Percentiles rank a stretch among this genome's conserved stretches.
These are phyloP conservation scores for Pseudochirops cupreus DNA, from an alignment of 2,797 vertebrate genomes.

Conservation along the genomic window DNA sequence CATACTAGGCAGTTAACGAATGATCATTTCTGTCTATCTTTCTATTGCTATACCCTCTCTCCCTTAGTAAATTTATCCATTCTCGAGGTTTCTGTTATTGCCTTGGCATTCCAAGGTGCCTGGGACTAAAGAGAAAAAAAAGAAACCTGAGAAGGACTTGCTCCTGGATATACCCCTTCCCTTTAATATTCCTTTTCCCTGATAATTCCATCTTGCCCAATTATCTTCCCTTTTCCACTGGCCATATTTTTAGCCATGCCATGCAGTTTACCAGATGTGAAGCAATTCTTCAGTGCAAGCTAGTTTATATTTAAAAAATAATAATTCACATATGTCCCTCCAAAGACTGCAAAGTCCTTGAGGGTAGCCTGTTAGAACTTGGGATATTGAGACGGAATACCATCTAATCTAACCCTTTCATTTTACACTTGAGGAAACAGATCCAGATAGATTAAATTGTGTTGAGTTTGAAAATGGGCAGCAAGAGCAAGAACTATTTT, in stretches of 20 bases:
- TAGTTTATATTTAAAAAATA: background rate
- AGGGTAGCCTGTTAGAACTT: background rate
- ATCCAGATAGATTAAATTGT: too few relatives aligned
- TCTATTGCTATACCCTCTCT: background rate
- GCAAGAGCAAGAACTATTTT: too few relatives aligned
- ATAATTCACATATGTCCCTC: background rate
- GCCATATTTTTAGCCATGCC: background rate
- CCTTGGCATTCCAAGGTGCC: background rate
- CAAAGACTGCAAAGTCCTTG: background rate
- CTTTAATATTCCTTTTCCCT: background rate
- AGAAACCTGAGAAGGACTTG: slow-evolving; percentile 2
- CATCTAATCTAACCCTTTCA: background rate
- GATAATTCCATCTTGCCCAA: background rate
- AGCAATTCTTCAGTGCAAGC: background rate
- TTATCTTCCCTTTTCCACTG: background rate
- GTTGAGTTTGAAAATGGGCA: too few relatives aligned
- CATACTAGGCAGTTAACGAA: background rate
- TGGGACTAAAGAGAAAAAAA: background rate
- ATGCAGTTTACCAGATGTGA: background rate
- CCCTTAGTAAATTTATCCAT: background rate
- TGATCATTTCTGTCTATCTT: background rate
- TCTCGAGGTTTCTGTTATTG: background rate
- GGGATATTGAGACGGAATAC: background rate
- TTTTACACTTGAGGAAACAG: too few relatives aligned
- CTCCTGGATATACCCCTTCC: background rate